A percentile compares a stretch with the other conserved stretches of the same genome.
Evolutionary conservation across 2,113 vertebrate species (phyloP).

Genomic region (Numenius arquata): DNA sequence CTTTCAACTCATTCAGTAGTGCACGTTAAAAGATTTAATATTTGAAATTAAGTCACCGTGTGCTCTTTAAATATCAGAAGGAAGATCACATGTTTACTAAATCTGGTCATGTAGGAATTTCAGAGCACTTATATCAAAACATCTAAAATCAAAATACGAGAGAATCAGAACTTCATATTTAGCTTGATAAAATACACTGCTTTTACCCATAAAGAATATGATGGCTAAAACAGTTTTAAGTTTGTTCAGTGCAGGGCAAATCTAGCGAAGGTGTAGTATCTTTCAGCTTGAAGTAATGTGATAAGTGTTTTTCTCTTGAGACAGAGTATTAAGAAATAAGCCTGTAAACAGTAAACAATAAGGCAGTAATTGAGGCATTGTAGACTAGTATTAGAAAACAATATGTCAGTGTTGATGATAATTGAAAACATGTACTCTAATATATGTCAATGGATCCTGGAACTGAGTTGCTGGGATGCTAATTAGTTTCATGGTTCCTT

Average conservation of each 20-base stretch:
- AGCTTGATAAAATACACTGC: background rate
- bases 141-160: background rate
- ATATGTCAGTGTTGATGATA: background rate
- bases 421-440: slow-evolving; percentile 33
- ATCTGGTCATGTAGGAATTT: background rate
- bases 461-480: background rate
- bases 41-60: background rate
- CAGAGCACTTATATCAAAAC: background rate
- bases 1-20: background rate
- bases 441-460: background rate
- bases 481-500: background rate
- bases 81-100: background rate
- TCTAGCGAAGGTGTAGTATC: background rate
- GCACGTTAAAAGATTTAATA: background rate
- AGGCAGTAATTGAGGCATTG: background rate
- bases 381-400: slow-evolving; percentile 40
- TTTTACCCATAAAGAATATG: background rate
- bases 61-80: background rate
- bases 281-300: background rate
- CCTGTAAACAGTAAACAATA: background rate
- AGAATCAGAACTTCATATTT: background rate
- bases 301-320: background rate
- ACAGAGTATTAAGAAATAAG: background rate
- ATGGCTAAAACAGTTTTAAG: background rate
- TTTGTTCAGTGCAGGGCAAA: background rate